phyloP scores from a whole-genome alignment of 1,140 invertebrate genomes.

The Mycetomoellerius zeteki region DNA sequence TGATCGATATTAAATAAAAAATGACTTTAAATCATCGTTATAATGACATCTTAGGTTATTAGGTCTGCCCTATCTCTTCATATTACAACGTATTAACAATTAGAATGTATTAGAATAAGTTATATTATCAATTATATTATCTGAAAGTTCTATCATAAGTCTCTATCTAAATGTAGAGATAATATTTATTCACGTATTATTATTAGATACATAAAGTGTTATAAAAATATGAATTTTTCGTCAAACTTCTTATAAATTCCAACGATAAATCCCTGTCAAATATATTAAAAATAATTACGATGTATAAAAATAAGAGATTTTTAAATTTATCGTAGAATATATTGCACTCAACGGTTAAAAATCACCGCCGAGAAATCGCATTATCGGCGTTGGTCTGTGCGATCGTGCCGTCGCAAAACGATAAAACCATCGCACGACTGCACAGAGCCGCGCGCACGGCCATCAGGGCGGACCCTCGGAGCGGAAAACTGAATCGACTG shows the following conservation, averaged over 20 bases:
- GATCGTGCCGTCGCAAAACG: slow-evolving; percentile 66
- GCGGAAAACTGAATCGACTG: slow-evolving; percentile 86
- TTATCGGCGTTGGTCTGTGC: slow-evolving; percentile 71
- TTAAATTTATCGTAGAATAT: not conserved
- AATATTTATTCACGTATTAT: not conserved
- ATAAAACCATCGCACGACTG: slow-evolving; percentile 71
- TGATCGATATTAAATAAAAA: no score
- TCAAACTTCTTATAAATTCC: not conserved
- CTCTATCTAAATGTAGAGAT: not conserved
- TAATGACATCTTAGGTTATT: no score
- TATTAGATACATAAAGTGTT: not conserved
- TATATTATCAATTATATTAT: not conserved
- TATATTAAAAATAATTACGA: not conserved
- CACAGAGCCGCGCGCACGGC: slow-evolving; percentile 47
- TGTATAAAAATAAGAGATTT: not conserved
- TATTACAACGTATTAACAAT: not conserved
- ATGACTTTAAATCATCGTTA: no score
- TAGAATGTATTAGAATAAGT: not conserved
- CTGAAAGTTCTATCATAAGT: not conserved
- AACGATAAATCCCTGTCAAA: not conserved
- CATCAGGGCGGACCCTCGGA: slow-evolving; percentile 79
- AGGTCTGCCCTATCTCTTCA: not conserved
- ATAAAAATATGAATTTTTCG: not conserved
- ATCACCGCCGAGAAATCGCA: slow-evolving; percentile 76
- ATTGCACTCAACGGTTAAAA: slow-evolving; percentile 58